Base-by-base conservation (phyloP, 1,140 invertebrate genomes). In the Drosophila parabipectinata region DNA sequence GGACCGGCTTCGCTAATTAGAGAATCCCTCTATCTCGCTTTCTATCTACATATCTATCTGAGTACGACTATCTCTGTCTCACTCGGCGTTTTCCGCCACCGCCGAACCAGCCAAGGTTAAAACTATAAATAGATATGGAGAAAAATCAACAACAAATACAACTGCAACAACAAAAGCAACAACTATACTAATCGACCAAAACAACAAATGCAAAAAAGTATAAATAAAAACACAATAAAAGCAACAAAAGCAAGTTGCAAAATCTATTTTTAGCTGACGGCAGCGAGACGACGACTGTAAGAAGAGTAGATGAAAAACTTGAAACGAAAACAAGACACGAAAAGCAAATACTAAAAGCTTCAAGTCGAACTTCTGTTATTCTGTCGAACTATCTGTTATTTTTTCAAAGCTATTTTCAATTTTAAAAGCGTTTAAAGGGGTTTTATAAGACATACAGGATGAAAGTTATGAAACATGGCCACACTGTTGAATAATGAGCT, bases 101-200 rank as follows among this genome's bases (percentile, higher is more conserved):
- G 21, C 45, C 10, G 5, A 28, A 5, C 26, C 51, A 73, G 37
- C 59, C 71, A 73, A 73, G 71, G 71, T 73, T 73, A 73, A 45
- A 63, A 39, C 71, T 73, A 73, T 56, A 73, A 73, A 73, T 73
- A 73, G 72, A 55, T 73, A 73, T 73, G 71, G 71, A 73, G 69
- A 73, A 73, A 73, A 73, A 63, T 73, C 68, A 56, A 69, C 66
- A 69, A 64, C 57, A 67, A 50, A 30, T 48, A 21, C 8, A 39
- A 44, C n/a, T 51, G 51, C 47, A 39, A 21, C 12, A 28, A 50
- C 45, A 37, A 34, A 8, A 55, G 41, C 28, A 39, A 12, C 10
- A 50, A 26, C 44, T 8, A 51, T 32, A 45, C 18, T 59, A 51
- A 41, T 41, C 58, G 30, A 63, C 18, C 34, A 37, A 37, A 53